Percentiles rank a stretch among this genome's conserved stretches.
phyloP scores from a whole-genome alignment of 2,797 vertebrate genomes.

The Xenentodon cancila region DNA sequence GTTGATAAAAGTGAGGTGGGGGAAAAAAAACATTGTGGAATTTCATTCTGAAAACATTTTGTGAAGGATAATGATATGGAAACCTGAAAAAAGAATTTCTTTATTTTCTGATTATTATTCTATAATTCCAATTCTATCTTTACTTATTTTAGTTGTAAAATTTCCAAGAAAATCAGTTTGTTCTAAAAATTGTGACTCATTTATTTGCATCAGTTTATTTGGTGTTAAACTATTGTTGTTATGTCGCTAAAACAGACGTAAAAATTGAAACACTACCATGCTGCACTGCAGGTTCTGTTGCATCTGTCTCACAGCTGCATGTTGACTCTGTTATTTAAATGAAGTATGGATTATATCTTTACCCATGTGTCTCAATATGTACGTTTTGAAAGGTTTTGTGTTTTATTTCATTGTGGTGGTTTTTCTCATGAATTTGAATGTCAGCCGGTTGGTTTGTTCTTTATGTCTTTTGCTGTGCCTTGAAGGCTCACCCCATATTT shows the following conservation, averaged over 20 bases:
- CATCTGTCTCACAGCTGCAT: constrained; percentile 44
- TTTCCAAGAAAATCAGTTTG: background rate
- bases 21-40: too few species aligned
- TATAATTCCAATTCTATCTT: constrained; percentile 8
- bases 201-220: constrained; percentile 35
- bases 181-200: constrained; percentile 10
- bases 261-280: constrained; percentile 13
- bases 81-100: background rate
- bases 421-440: constrained; percentile 67
- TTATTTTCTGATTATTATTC: background rate
- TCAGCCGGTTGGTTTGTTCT: constrained; percentile 63
- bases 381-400: constrained; percentile 54
- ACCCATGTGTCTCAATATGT: background rate
- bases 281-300: constrained; percentile 21
- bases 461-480: constrained; percentile 82
- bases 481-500: constrained; percentile 68
- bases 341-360: constrained; percentile 20
- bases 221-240: constrained; percentile 4
- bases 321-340: constrained; percentile 36
- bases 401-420: constrained; percentile 14
- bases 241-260: constrained; percentile 15
- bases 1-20: too few species aligned
- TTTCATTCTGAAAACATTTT: background rate
- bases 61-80: background rate
- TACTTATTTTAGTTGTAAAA: background rate